Evolutionary conservation across 2,797 vertebrate species (phyloP).

Genomic region (Falco peregrinus): DNA sequence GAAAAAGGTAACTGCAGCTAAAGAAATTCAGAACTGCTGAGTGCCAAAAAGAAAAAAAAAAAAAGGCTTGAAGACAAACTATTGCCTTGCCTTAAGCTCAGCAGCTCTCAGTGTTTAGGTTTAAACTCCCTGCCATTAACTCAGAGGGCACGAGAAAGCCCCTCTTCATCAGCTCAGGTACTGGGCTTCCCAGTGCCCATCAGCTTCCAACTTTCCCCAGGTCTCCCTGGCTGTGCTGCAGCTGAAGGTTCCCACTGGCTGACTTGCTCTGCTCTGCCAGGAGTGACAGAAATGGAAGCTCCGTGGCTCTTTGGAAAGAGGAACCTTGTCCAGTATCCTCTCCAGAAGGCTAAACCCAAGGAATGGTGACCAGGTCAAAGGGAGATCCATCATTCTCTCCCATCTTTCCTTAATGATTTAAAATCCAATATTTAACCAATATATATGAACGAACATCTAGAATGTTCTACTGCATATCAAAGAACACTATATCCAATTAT

Average conservation of each 20-base stretch:
- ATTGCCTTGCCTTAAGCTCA: not conserved
- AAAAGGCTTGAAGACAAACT: not conserved
- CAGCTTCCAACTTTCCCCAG: not conserved
- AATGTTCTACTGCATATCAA: not conserved
- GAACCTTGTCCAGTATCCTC: not conserved
- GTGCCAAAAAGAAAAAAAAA: not conserved
- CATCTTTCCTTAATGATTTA: not conserved
- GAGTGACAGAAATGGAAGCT: not conserved
- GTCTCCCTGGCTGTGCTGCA: not conserved
- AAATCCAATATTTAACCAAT: not conserved
- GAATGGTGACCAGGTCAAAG: not conserved
- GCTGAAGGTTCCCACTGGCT: not conserved
- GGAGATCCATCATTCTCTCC: not conserved
- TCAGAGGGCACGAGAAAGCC: not conserved
- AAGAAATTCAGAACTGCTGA: not conserved
- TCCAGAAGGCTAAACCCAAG: not conserved
- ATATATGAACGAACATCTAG: not conserved
- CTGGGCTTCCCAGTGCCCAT: not conserved
- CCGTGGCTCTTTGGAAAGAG: not conserved
- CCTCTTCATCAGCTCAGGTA: not conserved
- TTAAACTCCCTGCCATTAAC: fast-evolving
- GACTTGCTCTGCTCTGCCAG: not conserved
- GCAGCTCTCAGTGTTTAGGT: not conserved
- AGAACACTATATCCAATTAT: not conserved
- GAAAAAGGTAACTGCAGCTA: not conserved